Percentiles rank a stretch among this genome's conserved stretches.
Conservation (phyloP, 1,140 invertebrate species). For the Drosophila nannoptera region DNA sequence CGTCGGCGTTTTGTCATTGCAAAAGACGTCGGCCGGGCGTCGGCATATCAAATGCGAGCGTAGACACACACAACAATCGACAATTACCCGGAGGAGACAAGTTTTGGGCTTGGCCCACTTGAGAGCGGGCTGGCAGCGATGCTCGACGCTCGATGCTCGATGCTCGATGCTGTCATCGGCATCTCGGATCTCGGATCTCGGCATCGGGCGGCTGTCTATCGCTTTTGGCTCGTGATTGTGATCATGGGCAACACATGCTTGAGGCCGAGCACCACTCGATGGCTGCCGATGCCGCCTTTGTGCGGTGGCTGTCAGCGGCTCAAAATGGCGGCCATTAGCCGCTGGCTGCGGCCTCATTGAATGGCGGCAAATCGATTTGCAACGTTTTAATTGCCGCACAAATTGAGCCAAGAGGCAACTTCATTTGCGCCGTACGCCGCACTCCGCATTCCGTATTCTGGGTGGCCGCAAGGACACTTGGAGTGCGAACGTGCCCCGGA, state of each 20-base stretch:
- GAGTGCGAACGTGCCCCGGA: conserved; percentile 59
- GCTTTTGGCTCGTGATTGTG: conserved; percentile 21
- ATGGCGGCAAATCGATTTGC: conserved; percentile 70
- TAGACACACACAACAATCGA: conserved; percentile 62
- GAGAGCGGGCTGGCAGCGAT: conserved; percentile 17
- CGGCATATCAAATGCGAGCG: conserved; percentile 68
- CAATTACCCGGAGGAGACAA: conserved; percentile 66
- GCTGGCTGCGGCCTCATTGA: conserved; percentile 38
- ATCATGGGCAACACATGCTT: conserved; percentile 34
- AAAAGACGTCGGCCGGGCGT: conserved; percentile 34
- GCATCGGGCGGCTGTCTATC: neutral
- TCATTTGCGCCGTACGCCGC: conserved; percentile 23
- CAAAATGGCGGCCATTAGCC: conserved; percentile 43
- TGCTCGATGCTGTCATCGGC: conserved; percentile 38
- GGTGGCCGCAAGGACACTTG: conserved; percentile 56
- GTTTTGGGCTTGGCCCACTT: conserved; percentile 57
- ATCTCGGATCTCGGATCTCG: conserved; percentile 25
- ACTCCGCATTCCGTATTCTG: conserved; percentile 1
- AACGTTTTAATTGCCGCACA: conserved; percentile 71
- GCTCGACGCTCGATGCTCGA: conserved; percentile 25
- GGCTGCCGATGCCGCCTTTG: conserved; percentile 14
- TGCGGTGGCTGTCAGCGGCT: conserved; percentile 49
- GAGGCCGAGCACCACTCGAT: conserved; percentile 30
- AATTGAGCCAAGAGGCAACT: conserved; percentile 52
- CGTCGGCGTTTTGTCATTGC: conserved; percentile 27